A percentile compares a stretch with the other conserved stretches of the same genome.
Evolutionary conservation across 1,140 invertebrate species (phyloP).

Genomic region (Lethrus apterus): DNA sequence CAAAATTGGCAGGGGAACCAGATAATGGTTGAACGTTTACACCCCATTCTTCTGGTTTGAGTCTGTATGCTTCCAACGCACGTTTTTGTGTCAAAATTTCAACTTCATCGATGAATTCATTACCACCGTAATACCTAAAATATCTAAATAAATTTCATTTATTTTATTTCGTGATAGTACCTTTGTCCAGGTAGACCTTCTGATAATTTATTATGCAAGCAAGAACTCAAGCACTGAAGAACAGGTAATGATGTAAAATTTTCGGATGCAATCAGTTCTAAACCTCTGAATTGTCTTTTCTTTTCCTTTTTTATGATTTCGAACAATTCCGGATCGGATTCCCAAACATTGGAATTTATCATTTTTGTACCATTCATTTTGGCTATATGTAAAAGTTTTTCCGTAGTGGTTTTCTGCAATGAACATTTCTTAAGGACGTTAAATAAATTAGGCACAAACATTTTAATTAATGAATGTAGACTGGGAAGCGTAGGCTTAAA

Average conservation of each 20-base stretch:
- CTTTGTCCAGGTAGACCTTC: constrained; percentile 86
- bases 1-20: constrained; percentile 95
- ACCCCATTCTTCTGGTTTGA: constrained; percentile 87
- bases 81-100: constrained; percentile 85
- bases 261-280: constrained; percentile 96
- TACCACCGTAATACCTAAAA: constrained; percentile 88
- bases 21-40: constrained; percentile 98
- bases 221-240: constrained; percentile 83
- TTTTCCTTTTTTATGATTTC: constrained; percentile 82
- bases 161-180: no score
- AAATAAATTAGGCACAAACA: no score
- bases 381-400: not conserved
- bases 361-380: constrained; percentile 31
- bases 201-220: constrained; percentile 96
- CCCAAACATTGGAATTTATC: constrained; percentile 55
- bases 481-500: no score
- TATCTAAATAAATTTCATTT: constrained; percentile 23
- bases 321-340: constrained; percentile 81
- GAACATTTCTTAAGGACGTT: no score
- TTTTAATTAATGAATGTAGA: no score
- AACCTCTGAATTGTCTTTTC: constrained; percentile 69
- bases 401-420: no score
- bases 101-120: constrained; percentile 93
- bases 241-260: constrained; percentile 95
- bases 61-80: constrained; percentile 73